A percentile compares a stretch with the other conserved stretches of the same genome.
These are phyloP conservation scores for Eulithis prunata DNA, from an alignment of 2,888 invertebrate species.

Conservation along the genomic window DNA sequence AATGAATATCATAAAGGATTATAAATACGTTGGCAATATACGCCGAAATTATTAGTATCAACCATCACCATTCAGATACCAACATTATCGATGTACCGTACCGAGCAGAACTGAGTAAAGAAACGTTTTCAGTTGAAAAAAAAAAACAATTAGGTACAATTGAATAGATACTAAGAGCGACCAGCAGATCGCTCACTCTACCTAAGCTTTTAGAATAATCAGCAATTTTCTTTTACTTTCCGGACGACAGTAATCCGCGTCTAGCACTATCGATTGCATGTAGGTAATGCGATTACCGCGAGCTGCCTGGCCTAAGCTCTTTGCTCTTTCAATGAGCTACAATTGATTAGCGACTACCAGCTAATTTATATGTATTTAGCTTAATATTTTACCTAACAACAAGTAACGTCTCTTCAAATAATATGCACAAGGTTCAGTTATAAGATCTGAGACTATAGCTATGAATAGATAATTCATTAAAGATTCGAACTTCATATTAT, in stretches of 20 bases:
- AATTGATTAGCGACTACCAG: constrained; percentile 33
- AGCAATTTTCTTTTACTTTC: constrained; percentile 39
- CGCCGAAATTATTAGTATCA: too few species aligned
- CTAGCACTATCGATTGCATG: constrained; percentile 66
- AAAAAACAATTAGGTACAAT: not conserved
- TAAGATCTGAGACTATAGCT: not conserved
- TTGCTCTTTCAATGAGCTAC: constrained; percentile 46
- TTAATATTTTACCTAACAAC: too few species aligned
- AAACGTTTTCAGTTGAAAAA: not conserved
- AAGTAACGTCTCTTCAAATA: too few species aligned
- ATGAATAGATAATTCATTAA: constrained; percentile 1
- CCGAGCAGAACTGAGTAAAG: not conserved
- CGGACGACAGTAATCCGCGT: constrained; percentile 61
- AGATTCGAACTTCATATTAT: not conserved
- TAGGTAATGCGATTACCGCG: constrained; percentile 71
- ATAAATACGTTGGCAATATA: too few species aligned
- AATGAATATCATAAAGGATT: too few species aligned
- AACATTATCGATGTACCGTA: not conserved
- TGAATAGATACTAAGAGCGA: not conserved
- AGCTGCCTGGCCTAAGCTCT: constrained; percentile 53
- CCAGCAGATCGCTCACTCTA: constrained; percentile 4
- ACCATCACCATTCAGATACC: too few species aligned
- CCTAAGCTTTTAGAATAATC: constrained; percentile 31
- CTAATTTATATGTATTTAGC: not conserved
- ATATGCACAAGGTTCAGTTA: not conserved